Evolutionary conservation across 2,113 vertebrate genomes (phyloP).

Genomic region (Anguilla rostrata): DNA sequence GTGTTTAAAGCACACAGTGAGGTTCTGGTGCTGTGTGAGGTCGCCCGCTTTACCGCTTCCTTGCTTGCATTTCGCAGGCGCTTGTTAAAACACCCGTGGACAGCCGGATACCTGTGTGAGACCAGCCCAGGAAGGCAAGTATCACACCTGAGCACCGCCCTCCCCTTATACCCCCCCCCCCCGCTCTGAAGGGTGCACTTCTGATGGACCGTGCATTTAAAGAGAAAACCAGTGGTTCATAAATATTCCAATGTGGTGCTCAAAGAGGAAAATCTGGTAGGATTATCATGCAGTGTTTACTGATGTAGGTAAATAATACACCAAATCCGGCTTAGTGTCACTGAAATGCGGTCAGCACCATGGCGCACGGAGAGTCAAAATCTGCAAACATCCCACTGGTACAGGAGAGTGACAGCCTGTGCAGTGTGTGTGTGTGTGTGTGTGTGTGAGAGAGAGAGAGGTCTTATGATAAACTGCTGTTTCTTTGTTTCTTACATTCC

Average conservation of each 20-base stretch:
- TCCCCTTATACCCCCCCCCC: neutral
- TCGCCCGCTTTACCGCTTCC: constrained; percentile 46
- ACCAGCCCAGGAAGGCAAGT: neutral
- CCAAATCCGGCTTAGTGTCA: constrained; percentile 31
- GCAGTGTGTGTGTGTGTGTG: neutral
- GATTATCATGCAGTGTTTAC: constrained; percentile 26
- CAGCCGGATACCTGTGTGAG: neutral
- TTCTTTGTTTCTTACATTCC: neutral
- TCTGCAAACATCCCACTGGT: constrained; percentile 9
- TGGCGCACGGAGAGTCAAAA: constrained; percentile 4
- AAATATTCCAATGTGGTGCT: constrained; percentile 22
- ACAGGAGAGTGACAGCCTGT: neutral
- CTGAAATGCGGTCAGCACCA: constrained; percentile 18
- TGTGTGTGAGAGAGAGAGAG: constrained; percentile 4
- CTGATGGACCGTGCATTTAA: constrained; percentile 7
- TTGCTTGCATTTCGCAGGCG: constrained; percentile 46
- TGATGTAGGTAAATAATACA: constrained; percentile 29
- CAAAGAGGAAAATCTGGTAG: constrained; percentile 13
- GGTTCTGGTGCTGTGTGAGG: constrained; percentile 43
- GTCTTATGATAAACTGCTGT: neutral
- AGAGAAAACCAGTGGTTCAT: constrained; percentile 15
- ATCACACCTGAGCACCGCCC: neutral
- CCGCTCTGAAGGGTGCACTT: neutral
- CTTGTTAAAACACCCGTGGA: constrained; percentile 47
- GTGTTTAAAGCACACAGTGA: constrained; percentile 56